phyloP scores from a whole-genome alignment of 2,797 vertebrate genomes.

The Silurus lanzhouensis region DNA sequence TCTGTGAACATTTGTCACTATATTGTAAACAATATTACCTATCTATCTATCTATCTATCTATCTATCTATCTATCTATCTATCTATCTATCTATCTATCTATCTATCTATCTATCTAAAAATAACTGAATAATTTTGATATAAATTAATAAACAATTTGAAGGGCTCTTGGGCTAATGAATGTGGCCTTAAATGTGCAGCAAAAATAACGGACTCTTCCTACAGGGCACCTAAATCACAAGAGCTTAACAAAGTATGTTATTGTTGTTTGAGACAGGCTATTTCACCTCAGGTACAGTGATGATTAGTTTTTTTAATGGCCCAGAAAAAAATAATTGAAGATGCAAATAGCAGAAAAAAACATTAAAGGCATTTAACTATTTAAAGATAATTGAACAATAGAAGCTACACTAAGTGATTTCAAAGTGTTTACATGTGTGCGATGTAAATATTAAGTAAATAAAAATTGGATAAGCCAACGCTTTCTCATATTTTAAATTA shows the following conservation, averaged over 20 bases:
- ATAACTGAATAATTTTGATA: slow-evolving; percentile 23
- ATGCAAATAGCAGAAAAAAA: background rate
- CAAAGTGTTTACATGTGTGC: background rate
- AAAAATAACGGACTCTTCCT: background rate
- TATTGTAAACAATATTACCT: too few relatives aligned
- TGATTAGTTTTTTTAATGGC: background rate
- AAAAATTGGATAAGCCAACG: background rate
- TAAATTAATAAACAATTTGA: slow-evolving; percentile 28
- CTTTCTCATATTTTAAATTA: background rate
- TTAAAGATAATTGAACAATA: background rate
- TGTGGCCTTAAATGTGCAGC: background rate
- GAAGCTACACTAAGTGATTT: background rate
- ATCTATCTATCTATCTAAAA: background rate
- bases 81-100: background rate
- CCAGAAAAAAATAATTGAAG: background rate
- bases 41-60: too few relatives aligned
- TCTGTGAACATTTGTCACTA: too few relatives aligned
- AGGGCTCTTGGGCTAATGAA: slow-evolving; percentile 6
- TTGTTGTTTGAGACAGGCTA: background rate
- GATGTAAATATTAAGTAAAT: background rate
- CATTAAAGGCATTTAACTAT: background rate
- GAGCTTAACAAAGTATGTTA: background rate
- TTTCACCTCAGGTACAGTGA: background rate
- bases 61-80: background rate
- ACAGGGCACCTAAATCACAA: background rate